Evolutionary conservation across 2,888 invertebrate genomes (phyloP).

Genomic region (Drosophila rellima): DNA sequence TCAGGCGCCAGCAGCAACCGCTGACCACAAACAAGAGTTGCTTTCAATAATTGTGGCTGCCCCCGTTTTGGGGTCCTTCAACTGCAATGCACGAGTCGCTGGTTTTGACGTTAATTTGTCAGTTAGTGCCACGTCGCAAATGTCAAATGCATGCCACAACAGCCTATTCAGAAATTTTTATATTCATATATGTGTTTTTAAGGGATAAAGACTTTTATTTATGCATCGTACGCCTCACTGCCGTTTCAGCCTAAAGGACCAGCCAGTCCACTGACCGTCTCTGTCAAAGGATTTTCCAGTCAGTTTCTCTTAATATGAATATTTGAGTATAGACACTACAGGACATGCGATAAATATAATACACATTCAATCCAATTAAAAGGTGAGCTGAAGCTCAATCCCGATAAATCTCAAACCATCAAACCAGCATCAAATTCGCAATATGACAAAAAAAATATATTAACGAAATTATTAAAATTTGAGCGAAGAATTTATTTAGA

Average conservation of each 20-base stretch:
- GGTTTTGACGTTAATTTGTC: slow-evolving; percentile 63
- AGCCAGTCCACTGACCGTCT: slow-evolving; percentile 19
- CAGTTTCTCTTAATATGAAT: background rate
- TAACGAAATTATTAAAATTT: too few relatives aligned
- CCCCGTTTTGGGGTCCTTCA: slow-evolving; percentile 37
- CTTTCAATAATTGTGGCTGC: slow-evolving; percentile 70
- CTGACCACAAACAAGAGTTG: slow-evolving; percentile 64
- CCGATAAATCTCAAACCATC: too few relatives aligned
- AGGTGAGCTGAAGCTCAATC: too few relatives aligned
- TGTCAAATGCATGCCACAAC: slow-evolving; percentile 55
- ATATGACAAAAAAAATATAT: too few relatives aligned
- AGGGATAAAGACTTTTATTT: slow-evolving; percentile 31
- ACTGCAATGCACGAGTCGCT: slow-evolving; percentile 45
- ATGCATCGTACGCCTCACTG: slow-evolving; percentile 57
- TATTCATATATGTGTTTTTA: background rate
- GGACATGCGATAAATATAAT: background rate
- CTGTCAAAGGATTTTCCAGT: slow-evolving; percentile 11
- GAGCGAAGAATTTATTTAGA: too few relatives aligned
- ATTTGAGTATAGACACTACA: background rate
- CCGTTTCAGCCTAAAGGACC: slow-evolving; percentile 19
- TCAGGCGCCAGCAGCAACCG: slow-evolving; percentile 33
- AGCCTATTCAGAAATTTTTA: slow-evolving; percentile 31
- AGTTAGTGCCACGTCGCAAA: slow-evolving; percentile 42
- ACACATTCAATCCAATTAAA: too few relatives aligned
- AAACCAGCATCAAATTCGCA: too few relatives aligned